Percentiles rank a stretch among this genome's conserved stretches.
Evolutionary conservation across 2,888 invertebrate species (phyloP).

Genomic region (Ptychoptera contaminata): DNA sequence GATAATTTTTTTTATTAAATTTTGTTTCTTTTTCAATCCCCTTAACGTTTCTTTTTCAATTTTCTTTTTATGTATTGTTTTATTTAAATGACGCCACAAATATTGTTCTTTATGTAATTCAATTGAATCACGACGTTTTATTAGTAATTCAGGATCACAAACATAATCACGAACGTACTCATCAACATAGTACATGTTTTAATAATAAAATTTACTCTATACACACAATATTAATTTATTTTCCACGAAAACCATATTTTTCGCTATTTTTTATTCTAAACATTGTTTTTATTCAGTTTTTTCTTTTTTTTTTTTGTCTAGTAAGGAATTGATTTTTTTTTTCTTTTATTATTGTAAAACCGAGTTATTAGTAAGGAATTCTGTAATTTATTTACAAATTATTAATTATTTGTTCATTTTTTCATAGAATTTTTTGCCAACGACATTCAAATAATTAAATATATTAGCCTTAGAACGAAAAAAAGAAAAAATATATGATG

Average conservation of each 20-base stretch:
- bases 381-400: too few relatives aligned
- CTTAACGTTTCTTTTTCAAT: neutral
- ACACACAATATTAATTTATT: slow-evolving; percentile 3
- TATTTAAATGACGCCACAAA: too few relatives aligned
- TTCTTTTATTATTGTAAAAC: too few relatives aligned
- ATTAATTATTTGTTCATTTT: too few relatives aligned
- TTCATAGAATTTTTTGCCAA: too few relatives aligned
- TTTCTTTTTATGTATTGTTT: too few relatives aligned
- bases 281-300: slow-evolving; percentile 7
- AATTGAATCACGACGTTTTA: slow-evolving; percentile 22
- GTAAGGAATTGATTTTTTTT: too few relatives aligned
- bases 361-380: too few relatives aligned
- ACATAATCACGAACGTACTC: slow-evolving; percentile 28
- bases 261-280: slow-evolving; percentile 12
- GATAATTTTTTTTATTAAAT: neutral
- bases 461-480: too few relatives aligned
- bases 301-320: neutral
- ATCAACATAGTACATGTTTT: slow-evolving; percentile 14
- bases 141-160: slow-evolving; percentile 27
- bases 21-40: neutral
- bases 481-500: too few relatives aligned
- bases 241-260: slow-evolving; percentile 14
- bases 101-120: neutral
- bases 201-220: neutral
- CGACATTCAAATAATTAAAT: too few relatives aligned